A percentile compares a stretch with the other conserved stretches of the same genome.
phyloP scores from a whole-genome alignment of 2,113 vertebrate species.

The Puntigrus tetrazona region DNA sequence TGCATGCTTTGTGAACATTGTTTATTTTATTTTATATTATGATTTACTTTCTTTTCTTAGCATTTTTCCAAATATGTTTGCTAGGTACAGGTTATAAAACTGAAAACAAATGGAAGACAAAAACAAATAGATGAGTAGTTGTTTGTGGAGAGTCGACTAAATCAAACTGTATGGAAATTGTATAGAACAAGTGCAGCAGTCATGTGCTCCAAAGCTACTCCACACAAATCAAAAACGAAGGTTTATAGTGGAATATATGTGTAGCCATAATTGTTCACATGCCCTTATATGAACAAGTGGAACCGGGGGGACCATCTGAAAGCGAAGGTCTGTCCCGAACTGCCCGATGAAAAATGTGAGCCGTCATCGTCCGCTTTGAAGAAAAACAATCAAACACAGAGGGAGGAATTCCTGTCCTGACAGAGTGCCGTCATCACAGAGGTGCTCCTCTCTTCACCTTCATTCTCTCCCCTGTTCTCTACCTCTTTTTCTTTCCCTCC shows the following conservation, averaged over 20 bases:
- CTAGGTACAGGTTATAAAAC: not conserved
- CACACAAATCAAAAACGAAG: not conserved
- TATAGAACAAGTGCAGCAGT: not conserved
- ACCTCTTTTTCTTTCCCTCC: not conserved
- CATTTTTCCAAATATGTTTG: not conserved
- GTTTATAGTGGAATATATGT: not conserved
- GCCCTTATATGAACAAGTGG: not conserved
- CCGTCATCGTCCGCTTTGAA: constrained; percentile 55
- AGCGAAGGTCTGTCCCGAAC: constrained; percentile 45
- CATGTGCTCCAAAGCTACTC: not conserved
- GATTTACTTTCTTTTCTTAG: not conserved
- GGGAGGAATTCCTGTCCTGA: constrained; percentile 49
- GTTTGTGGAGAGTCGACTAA: not conserved
- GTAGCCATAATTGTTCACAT: constrained; percentile 3
- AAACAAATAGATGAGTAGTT: not conserved
- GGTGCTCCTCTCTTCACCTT: constrained; percentile 10
- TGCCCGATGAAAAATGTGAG: constrained; percentile 46
- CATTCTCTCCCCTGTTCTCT: not conserved
- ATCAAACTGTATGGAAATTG: not conserved
- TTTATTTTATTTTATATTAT: too few relatives aligned
- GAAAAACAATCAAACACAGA: constrained; percentile 52
- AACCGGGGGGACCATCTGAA: constrained; percentile 33
- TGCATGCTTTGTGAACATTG: not conserved
- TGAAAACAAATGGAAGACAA: not conserved
- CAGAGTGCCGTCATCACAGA: constrained; percentile 42